Conservation (phyloP, 2,888 invertebrate species). For the Netelia melanura region DNA sequence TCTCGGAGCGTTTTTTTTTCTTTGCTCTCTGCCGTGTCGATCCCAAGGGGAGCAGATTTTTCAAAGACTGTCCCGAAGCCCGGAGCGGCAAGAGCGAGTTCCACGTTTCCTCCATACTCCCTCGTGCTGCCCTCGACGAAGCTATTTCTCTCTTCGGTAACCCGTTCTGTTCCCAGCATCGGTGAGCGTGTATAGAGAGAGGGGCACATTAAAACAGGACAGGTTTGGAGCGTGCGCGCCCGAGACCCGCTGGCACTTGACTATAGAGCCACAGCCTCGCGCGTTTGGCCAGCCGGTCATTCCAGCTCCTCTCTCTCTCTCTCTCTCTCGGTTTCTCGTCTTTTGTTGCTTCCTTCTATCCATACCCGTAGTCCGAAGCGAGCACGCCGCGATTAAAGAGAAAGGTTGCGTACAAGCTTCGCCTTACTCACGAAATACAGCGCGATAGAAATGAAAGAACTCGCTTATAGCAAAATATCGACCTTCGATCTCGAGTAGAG, state of each 20-base stretch:
- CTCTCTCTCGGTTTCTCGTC: slow-evolving; percentile 13
- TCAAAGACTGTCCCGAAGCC: slow-evolving; percentile 36
- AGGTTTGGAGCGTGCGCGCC: slow-evolving; percentile 59
- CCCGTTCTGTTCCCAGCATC: slow-evolving; percentile 44
- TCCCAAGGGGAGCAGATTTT: slow-evolving; percentile 37
- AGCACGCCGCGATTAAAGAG: slow-evolving; percentile 49
- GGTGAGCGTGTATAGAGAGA: neutral
- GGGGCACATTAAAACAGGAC: slow-evolving; percentile 38
- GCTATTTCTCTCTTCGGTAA: slow-evolving; percentile 55
- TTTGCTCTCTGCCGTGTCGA: slow-evolving; percentile 45
- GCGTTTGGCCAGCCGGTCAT: slow-evolving; percentile 46
- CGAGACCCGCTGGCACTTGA: slow-evolving; percentile 59
- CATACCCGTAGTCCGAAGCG: neutral
- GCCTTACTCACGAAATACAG: neutral
- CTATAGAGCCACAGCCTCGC: slow-evolving; percentile 33
- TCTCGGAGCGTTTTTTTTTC: slow-evolving; percentile 26
- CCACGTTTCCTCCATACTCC: slow-evolving; percentile 45
- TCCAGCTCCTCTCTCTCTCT: slow-evolving; percentile 11
- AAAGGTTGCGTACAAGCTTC: slow-evolving; percentile 38
- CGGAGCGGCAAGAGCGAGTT: slow-evolving; percentile 29
- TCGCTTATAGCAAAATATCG: neutral
- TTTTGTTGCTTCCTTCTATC: slow-evolving; percentile 16
- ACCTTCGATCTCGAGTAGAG: slow-evolving; percentile 4
- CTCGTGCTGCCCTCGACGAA: slow-evolving; percentile 28
- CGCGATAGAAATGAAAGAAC: neutral